Base-by-base conservation (phyloP, 23 tunicate species). In the Trididemnum nubilum region DNA sequence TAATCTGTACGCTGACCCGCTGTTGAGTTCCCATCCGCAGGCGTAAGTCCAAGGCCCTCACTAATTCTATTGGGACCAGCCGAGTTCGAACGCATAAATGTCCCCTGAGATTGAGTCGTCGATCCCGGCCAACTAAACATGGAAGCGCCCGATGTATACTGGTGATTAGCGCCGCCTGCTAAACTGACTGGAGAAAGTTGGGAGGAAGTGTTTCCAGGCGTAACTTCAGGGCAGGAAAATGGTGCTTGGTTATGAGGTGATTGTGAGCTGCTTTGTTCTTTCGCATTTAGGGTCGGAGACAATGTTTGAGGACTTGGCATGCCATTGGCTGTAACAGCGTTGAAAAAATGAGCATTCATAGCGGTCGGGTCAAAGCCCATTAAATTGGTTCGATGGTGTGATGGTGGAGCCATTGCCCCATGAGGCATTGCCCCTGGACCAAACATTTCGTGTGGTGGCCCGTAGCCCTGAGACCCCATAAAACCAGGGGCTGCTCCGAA, bases 71-170 rank as follows among this genome's bases (percentile, higher is more conserved):
- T 88, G 5, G 73, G 49, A 0, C 51, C 38, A n/a, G 60, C 64
- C 81, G 97, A 85, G 76, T 78, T 83, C 39, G 75, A 83, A 27
- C 87, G 90, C 87, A 85, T 85, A 78, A 79, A 91, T 1, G 83
- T 88, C 27, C 87, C 97, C 72, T 75, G 91, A 3, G 89, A 76
- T 66, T 91, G 90, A 29, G 90, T 33, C 19, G 87, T 71, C 50
- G 97, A 72, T 36, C 97, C 90, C 74, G 97, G 89, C 97, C 90
- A 85, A 81, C 89, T 85, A 34, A 91, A 85, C 97, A 91, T 91
- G 5, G 89, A 59, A 2, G 29, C 24, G 26, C 86, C 82, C 25
- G 83, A 73, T 50, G 90, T 78, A 36, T 85, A 91, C 51, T 89
- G 87, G 31, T 49, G 86, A 76, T 82, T 85, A 61, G 69, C 75